A percentile compares a stretch with the other conserved stretches of the same genome.
Conservation (phyloP, 2,113 vertebrate genomes). For the Notothenia coriiceps region DNA sequence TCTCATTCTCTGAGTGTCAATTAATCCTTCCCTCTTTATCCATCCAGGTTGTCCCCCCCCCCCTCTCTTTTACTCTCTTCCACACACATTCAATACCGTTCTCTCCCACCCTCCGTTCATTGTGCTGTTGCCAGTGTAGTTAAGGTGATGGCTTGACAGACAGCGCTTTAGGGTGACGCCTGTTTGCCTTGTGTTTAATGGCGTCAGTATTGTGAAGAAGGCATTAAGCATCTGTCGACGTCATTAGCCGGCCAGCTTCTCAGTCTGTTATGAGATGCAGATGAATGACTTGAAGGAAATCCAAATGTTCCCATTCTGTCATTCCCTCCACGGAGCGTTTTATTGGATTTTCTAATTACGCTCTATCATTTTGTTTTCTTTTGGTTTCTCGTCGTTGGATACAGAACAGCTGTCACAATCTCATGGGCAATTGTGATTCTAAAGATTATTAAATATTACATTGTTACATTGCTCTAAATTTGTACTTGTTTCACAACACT, state of each 20-base stretch:
- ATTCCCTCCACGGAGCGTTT: constrained; percentile 56
- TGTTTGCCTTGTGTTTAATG: constrained; percentile 81
- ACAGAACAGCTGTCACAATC: constrained; percentile 16
- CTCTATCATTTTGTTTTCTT: constrained; percentile 24
- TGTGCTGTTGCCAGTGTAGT: constrained; percentile 70
- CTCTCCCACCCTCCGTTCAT: constrained; percentile 39
- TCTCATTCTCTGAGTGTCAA: constrained; percentile 69
- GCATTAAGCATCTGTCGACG: constrained; percentile 78
- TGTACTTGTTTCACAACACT: background rate
- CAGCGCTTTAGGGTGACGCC: constrained; percentile 75
- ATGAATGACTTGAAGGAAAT: constrained; percentile 76
- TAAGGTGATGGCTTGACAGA: constrained; percentile 78
- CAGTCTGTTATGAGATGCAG: constrained; percentile 70
- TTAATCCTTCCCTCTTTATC: constrained; percentile 67
- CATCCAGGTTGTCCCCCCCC: constrained; percentile 33
- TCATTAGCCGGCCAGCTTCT: constrained; percentile 75
- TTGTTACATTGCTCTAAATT: background rate
- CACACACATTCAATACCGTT: constrained; percentile 31
- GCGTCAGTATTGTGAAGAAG: constrained; percentile 76
- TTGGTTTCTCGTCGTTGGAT: constrained; percentile 7
- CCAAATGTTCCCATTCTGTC: constrained; percentile 68
- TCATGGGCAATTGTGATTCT: background rate
- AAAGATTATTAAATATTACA: constrained; percentile 7
- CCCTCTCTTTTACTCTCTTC: constrained; percentile 22
- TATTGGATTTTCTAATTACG: constrained; percentile 57